A percentile compares a stretch with the other conserved stretches of the same genome.
These are phyloP conservation scores for Diuraphis noxia DNA, from an alignment of 1,140 invertebrate genomes.

Conservation along the genomic window DNA sequence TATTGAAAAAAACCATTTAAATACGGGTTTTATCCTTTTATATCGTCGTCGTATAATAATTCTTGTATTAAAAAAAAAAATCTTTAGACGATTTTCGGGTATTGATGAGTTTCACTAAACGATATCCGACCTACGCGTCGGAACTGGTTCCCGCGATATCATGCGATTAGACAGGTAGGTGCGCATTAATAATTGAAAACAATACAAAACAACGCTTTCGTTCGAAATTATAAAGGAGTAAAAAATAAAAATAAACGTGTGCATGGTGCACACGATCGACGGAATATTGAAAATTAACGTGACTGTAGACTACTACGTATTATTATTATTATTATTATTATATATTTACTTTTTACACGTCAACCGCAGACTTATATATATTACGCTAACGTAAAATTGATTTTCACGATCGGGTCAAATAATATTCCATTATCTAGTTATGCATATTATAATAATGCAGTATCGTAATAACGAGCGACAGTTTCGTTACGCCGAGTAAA, in stretches of 20 bases:
- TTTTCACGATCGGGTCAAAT: neutral
- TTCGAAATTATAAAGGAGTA: neutral
- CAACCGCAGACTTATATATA: neutral
- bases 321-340: neutral
- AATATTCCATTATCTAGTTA: neutral
- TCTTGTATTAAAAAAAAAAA: neutral
- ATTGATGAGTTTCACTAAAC: slow-evolving; percentile 23
- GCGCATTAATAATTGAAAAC: slow-evolving; percentile 7
- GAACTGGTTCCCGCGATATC: slow-evolving; percentile 30
- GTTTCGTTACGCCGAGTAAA: neutral
- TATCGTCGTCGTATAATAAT: neutral
- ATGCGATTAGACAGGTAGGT: neutral
- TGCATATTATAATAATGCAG: no score
- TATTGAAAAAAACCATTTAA: slow-evolving; percentile 27
- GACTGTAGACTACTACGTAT: neutral
- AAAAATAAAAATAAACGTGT: neutral
- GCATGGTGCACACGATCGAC: no score
- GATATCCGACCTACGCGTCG: slow-evolving; percentile 27
- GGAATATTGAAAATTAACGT: neutral
- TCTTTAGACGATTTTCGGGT: neutral
- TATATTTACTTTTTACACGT: neutral
- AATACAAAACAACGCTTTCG: neutral
- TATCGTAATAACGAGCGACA: neutral
- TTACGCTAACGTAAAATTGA: neutral
- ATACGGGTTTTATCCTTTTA: neutral